Base-by-base conservation (phyloP, 2,113 vertebrate species). In the Hoplias malabaricus region DNA sequence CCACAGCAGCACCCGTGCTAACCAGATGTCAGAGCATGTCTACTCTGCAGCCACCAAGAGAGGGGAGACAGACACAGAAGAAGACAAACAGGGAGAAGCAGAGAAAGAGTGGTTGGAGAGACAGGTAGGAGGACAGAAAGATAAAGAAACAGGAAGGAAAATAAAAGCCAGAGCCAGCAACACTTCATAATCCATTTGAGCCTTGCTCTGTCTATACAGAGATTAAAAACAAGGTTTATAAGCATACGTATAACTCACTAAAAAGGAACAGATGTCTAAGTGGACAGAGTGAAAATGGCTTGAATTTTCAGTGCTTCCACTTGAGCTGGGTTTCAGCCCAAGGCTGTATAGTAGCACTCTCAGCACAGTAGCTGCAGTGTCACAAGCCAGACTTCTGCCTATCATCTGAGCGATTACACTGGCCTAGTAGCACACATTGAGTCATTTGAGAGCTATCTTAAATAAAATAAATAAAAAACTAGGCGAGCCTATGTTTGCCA, bases 21-120 rank as follows among this genome's bases (percentile, higher is more conserved):
- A 82, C 48, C 72, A 79, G 66, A 79, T 82, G 74, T 80, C 74
- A 77, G 69, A 3, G 16, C 42, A 57, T 13, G 75, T 76, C 25
- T 65, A 36, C 54, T n/a, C 63, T 38, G 29, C 25, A 29, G 56
- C 19, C 62, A 78, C 75, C 29, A 61, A 12, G 27, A 56, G 46
- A 27, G 57, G 12, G 77, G 34, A 74, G 46, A 65, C 3, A 23
- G 43, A 40, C 23, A 79, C 2, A 25, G 23, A 54, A 38, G 33
- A 23, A 46, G 61, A 50, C n/a, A 33, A 68, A 40, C 27, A n/a
- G 48, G 29, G 12, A 27, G 54, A 33, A 36, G 13, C 38, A 21
- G 13, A n/a, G 25, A 1, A 76, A 13, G 19, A 23, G 50, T 61
- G 12, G 27, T 10, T 8, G 38, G 74, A 42, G 33, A 31, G 27